Evolutionary conservation across 2,797 vertebrate species (phyloP).

Genomic region (Champsocephalus gunnari): DNA sequence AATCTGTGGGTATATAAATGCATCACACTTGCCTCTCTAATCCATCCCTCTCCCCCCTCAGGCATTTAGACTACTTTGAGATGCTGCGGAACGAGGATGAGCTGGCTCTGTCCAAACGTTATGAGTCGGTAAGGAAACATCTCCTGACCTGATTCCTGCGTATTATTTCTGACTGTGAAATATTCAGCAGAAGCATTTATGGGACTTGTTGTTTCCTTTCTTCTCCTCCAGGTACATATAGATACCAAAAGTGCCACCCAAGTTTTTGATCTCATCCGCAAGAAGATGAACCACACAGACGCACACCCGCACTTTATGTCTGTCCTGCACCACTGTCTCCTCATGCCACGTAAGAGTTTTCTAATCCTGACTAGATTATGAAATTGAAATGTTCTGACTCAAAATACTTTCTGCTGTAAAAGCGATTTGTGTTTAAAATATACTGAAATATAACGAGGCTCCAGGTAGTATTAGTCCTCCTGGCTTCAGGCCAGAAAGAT

Average conservation of each 20-base stretch:
- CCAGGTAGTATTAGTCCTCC: constrained; percentile 6
- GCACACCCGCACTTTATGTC: constrained; percentile 99
- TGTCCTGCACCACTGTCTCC: constrained; percentile 98
- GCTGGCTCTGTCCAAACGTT: constrained; percentile 95
- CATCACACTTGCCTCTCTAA: constrained; percentile 15
- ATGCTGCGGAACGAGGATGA: constrained; percentile 99
- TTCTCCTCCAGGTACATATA: constrained; percentile 89
- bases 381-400: not conserved
- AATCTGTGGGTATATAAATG: not conserved
- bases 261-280: constrained; percentile 97
- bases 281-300: constrained; percentile 96
- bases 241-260: constrained; percentile 98
- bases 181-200: not conserved
- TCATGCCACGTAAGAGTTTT: constrained; percentile 96
- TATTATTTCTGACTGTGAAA: not conserved
- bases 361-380: not conserved
- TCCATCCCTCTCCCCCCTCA: constrained; percentile 59
- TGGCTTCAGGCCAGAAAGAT: constrained; percentile 57
- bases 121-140: constrained; percentile 88
- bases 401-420: not conserved
- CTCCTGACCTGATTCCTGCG: not conserved
- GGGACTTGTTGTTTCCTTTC: not conserved
- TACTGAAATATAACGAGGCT: constrained; percentile 6
- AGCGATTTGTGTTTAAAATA: not conserved
- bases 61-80: constrained; percentile 99